These are phyloP conservation scores for Pluvianellus socialis DNA, from an alignment of 2,113 vertebrate species.

Conservation along the genomic window DNA sequence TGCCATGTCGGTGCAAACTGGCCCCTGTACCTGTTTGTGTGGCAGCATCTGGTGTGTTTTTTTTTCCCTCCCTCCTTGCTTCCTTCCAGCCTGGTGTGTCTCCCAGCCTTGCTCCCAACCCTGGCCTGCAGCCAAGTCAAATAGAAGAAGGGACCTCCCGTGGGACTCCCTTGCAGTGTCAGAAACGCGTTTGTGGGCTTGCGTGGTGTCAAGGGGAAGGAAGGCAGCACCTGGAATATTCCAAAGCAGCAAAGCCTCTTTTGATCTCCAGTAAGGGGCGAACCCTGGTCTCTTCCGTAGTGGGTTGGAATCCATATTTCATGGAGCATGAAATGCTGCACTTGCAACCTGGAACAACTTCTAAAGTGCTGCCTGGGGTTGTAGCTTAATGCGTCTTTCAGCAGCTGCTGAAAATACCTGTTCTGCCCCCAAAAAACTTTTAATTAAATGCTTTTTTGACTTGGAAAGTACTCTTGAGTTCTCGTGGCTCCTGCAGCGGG, in stretches of 20 bases:
- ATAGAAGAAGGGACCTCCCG: background rate
- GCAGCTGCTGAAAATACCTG: constrained; percentile 37
- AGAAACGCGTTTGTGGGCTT: background rate
- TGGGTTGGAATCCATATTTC: background rate
- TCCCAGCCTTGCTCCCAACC: background rate
- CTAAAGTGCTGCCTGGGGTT: constrained; percentile 35
- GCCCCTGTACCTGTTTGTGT: constrained; percentile 32
- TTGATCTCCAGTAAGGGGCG: background rate
- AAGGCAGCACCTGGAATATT: background rate
- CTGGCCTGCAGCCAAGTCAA: constrained; percentile 64
- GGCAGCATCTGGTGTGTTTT: background rate
- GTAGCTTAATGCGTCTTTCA: constrained; percentile 9
- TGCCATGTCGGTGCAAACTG: background rate
- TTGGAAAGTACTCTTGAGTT: background rate
- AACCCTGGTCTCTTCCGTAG: background rate
- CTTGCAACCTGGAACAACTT: constrained; percentile 20
- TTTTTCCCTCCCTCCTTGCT: no score
- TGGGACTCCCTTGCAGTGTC: background rate
- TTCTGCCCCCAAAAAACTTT: background rate
- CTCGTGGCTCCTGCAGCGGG: background rate
- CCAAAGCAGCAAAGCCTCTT: background rate
- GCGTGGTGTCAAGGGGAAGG: background rate
- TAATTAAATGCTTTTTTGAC: background rate
- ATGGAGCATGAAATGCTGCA: background rate
- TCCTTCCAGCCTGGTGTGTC: background rate